Conservation (phyloP, 2,797 vertebrate species). For the Emydoidea blandingii region DNA sequence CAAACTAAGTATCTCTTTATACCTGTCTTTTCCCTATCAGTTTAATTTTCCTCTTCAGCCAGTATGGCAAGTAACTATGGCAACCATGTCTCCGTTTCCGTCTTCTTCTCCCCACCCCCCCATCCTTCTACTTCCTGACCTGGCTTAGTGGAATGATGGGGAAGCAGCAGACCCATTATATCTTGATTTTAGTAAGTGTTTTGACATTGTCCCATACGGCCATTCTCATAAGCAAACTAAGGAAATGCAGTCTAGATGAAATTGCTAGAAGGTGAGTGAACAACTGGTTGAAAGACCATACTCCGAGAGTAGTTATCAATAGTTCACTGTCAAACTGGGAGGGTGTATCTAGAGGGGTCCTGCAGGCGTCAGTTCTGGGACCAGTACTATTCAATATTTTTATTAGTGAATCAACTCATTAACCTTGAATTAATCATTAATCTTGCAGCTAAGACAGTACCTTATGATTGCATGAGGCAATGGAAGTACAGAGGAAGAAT, state of each 20-base stretch:
- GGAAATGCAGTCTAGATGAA: background rate
- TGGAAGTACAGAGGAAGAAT: background rate
- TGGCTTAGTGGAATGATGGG: background rate
- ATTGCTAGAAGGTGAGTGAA: background rate
- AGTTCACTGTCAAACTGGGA: background rate
- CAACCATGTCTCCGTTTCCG: background rate
- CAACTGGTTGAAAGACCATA: background rate
- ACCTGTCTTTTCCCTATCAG: background rate
- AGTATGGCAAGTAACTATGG: constrained; percentile 58
- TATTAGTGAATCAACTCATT: background rate
- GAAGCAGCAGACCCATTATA: background rate
- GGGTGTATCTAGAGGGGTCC: background rate
- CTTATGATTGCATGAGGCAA: background rate
- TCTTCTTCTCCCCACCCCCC: background rate
- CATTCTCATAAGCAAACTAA: background rate
- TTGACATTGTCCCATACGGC: background rate
- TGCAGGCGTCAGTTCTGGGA: background rate
- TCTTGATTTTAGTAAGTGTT: background rate
- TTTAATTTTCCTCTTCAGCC: constrained; percentile 22
- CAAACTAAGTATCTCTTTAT: background rate
- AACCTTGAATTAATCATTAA: background rate
- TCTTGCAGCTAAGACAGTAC: background rate
- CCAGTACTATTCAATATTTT: background rate
- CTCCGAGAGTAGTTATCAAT: background rate
- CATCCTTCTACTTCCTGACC: background rate